These are phyloP conservation scores for Drosophila mulleri DNA, from an alignment of 2,888 invertebrate genomes.

Conservation along the genomic window DNA sequence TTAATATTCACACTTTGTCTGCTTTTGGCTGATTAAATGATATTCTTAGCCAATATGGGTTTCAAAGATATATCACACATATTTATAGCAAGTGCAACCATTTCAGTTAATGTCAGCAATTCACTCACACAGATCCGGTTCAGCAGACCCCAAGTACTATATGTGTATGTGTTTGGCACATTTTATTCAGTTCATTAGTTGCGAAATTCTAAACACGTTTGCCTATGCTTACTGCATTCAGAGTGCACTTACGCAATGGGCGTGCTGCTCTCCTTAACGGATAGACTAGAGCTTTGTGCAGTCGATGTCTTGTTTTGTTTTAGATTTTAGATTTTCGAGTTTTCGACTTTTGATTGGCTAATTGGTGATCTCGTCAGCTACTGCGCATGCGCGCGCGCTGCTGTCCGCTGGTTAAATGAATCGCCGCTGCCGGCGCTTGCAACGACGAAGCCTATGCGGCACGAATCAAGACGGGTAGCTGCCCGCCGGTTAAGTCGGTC, in stretches of 20 bases:
- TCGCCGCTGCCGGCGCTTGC: slow-evolving; percentile 42
- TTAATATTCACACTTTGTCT: not conserved
- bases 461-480: slow-evolving; percentile 62
- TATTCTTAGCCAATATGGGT: slow-evolving; percentile 11
- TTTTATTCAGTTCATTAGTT: slow-evolving; percentile 22
- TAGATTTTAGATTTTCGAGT: not conserved
- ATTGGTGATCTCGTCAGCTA: slow-evolving; percentile 24
- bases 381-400: slow-evolving; percentile 73
- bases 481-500: slow-evolving; percentile 54
- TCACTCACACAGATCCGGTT: slow-evolving; percentile 32
- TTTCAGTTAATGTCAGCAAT: slow-evolving; percentile 15
- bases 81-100: slow-evolving; percentile 1
- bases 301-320: slow-evolving; percentile 1
- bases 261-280: slow-evolving; percentile 39
- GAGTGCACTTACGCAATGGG: slow-evolving; percentile 72
- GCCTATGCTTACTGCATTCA: slow-evolving; percentile 20
- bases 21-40: not conserved
- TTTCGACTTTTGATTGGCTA: no score
- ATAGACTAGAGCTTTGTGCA: not conserved
- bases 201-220: slow-evolving; percentile 78
- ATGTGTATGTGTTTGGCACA: slow-evolving; percentile 9
- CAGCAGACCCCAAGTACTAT: not conserved
- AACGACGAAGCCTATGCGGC: slow-evolving; percentile 64
- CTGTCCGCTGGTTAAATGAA: slow-evolving; percentile 65
- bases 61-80: slow-evolving; percentile 1